Evolutionary conservation across 1,140 invertebrate genomes (phyloP).

Genomic region (Zaprionus tsacasi): DNA sequence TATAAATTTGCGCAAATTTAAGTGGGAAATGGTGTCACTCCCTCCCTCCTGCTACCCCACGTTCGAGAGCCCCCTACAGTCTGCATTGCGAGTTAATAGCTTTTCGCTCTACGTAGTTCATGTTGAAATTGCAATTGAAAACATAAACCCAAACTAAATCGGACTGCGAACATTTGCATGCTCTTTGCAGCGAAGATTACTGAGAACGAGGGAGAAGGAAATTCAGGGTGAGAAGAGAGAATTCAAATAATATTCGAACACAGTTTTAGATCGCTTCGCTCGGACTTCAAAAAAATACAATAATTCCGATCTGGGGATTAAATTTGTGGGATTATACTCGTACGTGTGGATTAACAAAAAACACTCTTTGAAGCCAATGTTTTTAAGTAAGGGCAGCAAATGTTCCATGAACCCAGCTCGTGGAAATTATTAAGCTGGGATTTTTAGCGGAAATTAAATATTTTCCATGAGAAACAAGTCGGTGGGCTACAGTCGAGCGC

Average conservation of each 20-base stretch:
- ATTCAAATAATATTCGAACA: background rate
- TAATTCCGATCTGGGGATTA: background rate
- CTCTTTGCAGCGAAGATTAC: conserved; percentile 1
- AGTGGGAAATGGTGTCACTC: conserved; percentile 69
- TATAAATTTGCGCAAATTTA: conserved; percentile 81
- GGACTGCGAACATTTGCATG: conserved; percentile 18
- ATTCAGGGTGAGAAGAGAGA: conserved; percentile 1
- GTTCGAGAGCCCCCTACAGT: conserved; percentile 2
- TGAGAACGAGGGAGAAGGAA: background rate
- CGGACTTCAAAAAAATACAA: background rate
- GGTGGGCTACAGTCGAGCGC: too few species aligned
- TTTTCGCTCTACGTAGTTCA: conserved; percentile 50
- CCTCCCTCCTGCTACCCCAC: background rate
- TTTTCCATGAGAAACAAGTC: conserved; percentile 5
- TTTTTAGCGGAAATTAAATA: conserved; percentile 36
- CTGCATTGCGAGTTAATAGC: conserved; percentile 50
- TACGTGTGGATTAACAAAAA: background rate
- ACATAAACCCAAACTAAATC: conserved; percentile 32
- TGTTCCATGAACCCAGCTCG: background rate
- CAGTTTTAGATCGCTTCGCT: background rate
- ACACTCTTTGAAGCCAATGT: background rate
- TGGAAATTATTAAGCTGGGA: background rate
- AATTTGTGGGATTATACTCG: background rate
- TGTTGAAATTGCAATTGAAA: conserved; percentile 51
- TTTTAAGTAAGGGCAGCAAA: background rate